A percentile compares a stretch with the other conserved stretches of the same genome.
Conservation (phyloP, 2,888 invertebrate genomes). For the Tetramorium bicarinatum region DNA sequence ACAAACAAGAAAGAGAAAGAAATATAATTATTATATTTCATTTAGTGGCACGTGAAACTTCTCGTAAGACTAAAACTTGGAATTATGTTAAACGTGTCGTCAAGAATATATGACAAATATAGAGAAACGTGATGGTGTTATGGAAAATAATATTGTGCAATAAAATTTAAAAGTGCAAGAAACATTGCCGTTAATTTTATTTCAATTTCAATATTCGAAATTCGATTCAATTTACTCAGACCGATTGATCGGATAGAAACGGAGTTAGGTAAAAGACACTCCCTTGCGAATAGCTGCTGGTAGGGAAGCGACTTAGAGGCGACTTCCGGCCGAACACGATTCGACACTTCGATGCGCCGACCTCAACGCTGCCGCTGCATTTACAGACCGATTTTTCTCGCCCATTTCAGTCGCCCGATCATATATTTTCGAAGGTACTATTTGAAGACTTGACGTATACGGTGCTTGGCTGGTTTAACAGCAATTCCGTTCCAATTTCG, state of each 20-base stretch:
- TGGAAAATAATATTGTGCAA: background rate
- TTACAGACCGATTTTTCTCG: conserved; percentile 31
- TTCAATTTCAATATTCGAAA: background rate
- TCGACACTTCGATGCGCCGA: conserved; percentile 40
- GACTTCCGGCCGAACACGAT: conserved; percentile 38
- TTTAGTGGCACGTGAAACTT: background rate
- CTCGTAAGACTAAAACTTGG: conserved; percentile 13
- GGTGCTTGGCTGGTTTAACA: background rate
- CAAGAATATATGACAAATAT: background rate
- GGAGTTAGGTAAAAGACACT: background rate
- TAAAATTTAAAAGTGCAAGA: conserved; percentile 1
- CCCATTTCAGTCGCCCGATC: background rate
- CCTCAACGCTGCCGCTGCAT: conserved; percentile 16
- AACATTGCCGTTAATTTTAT: background rate
- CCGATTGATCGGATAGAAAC: background rate
- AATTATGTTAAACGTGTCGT: background rate
- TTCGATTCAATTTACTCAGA: conserved; percentile 4
- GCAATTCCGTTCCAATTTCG: background rate
- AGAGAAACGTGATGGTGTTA: conserved; percentile 3
- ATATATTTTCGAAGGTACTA: conserved; percentile 5
- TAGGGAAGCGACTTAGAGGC: background rate
- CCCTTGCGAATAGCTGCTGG: conserved; percentile 24
- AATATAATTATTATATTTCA: background rate
- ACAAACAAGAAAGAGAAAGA: conserved; percentile 10
- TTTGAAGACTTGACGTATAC: conserved; percentile 19